Evolutionary conservation across 2,113 vertebrate species (phyloP).

Genomic region (Oceanodroma tethys): DNA sequence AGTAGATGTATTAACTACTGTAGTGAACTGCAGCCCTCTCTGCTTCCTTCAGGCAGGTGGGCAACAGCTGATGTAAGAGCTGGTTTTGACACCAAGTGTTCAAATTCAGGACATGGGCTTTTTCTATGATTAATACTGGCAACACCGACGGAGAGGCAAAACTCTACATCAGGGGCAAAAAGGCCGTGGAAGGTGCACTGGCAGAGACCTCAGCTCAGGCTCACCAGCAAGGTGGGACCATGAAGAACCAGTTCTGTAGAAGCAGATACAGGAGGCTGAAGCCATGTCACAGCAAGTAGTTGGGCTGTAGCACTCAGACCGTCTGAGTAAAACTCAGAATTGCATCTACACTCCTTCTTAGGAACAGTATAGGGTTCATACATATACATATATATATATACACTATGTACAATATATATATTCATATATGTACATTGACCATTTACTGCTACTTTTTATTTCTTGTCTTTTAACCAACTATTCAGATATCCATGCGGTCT

Average conservation of each 20-base stretch:
- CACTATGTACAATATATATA: neutral
- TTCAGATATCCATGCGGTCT: neutral
- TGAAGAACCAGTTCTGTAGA: neutral
- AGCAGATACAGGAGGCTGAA: neutral
- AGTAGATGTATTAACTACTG: neutral
- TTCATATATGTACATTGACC: neutral
- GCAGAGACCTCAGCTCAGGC: neutral
- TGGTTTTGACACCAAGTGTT: neutral
- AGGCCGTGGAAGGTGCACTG: neutral
- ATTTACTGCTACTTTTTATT: neutral
- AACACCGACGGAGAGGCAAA: neutral
- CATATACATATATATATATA: too few relatives aligned
- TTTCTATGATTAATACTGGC: neutral
- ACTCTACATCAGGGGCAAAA: neutral
- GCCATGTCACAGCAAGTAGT: neutral
- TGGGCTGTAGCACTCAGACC: neutral
- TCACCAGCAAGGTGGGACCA: neutral
- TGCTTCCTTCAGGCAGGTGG: neutral
- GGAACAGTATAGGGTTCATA: neutral
- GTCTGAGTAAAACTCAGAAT: neutral
- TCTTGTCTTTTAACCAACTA: neutral
- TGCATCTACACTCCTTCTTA: neutral
- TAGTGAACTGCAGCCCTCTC: neutral
- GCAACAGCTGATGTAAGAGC: neutral
- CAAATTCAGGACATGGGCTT: neutral